Percentiles rank a stretch among this genome's conserved stretches.
These are phyloP conservation scores for Ctenosaura bakeri DNA, from an alignment of 2,797 vertebrate genomes.

Conservation along the genomic window DNA sequence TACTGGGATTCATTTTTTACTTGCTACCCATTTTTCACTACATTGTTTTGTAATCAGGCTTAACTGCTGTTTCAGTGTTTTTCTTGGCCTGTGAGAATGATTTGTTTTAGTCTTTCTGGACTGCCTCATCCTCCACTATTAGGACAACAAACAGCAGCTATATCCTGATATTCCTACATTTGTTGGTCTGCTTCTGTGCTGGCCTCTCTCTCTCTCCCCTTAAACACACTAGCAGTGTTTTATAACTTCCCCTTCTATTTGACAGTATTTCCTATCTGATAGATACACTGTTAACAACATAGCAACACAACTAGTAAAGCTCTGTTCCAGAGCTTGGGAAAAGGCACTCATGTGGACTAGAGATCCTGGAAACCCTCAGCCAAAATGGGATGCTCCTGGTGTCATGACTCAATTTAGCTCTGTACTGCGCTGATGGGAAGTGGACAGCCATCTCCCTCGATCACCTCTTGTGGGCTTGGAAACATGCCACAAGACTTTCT, in stretches of 20 bases:
- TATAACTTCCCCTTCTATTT: neutral
- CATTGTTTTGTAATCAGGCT: slow-evolving; percentile 28
- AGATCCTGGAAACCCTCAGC: neutral
- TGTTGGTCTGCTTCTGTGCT: too few relatives aligned
- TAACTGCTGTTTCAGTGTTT: slow-evolving; percentile 20
- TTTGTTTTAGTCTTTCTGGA: neutral
- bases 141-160: neutral
- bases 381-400: too few relatives aligned
- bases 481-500: too few relatives aligned
- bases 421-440: too few relatives aligned
- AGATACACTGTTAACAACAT: neutral
- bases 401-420: too few relatives aligned
- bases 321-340: neutral
- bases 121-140: neutral
- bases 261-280: neutral
- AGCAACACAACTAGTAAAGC: neutral
- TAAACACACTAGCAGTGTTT: neutral
- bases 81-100: neutral
- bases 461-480: neutral
- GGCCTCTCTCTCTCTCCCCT: neutral
- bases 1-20: neutral
- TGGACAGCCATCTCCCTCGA: neutral
- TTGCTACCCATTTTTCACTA: slow-evolving; percentile 30
- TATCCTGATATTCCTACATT: neutral
- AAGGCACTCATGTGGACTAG: neutral